Percentiles rank a stretch among this genome's conserved stretches.
Evolutionary conservation across 2,888 invertebrate species (phyloP).

Genomic region (Cephus pygmeus): DNA sequence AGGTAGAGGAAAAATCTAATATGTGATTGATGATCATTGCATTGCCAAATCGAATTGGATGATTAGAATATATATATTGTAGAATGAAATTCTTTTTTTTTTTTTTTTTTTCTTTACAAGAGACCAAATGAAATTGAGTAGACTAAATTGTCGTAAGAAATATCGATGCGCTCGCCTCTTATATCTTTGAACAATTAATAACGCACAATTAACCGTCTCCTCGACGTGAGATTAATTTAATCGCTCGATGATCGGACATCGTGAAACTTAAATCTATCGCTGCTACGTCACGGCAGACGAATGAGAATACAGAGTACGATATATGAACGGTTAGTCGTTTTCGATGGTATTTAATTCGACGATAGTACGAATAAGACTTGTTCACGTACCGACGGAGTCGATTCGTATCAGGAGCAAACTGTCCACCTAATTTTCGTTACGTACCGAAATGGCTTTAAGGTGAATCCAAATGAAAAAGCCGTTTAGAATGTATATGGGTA

Average conservation of each 20-base stretch:
- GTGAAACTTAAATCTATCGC: background rate
- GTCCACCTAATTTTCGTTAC: background rate
- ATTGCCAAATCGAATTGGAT: background rate
- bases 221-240: background rate
- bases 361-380: background rate
- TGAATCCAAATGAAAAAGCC: too few species aligned
- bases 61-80: background rate
- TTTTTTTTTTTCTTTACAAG: background rate
- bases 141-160: background rate
- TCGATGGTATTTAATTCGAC: background rate
- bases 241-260: background rate
- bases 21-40: background rate
- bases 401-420: background rate
- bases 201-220: background rate
- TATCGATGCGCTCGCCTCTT: background rate
- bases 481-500: too few species aligned
- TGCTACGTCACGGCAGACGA: background rate
- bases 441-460: background rate
- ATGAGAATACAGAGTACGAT: background rate
- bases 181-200: background rate
- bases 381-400: background rate
- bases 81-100: background rate
- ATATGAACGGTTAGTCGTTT: constrained; percentile 40
- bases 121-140: background rate
- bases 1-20: background rate